Conservation (phyloP, 2,113 vertebrate genomes). For the Siniperca chuatsi region DNA sequence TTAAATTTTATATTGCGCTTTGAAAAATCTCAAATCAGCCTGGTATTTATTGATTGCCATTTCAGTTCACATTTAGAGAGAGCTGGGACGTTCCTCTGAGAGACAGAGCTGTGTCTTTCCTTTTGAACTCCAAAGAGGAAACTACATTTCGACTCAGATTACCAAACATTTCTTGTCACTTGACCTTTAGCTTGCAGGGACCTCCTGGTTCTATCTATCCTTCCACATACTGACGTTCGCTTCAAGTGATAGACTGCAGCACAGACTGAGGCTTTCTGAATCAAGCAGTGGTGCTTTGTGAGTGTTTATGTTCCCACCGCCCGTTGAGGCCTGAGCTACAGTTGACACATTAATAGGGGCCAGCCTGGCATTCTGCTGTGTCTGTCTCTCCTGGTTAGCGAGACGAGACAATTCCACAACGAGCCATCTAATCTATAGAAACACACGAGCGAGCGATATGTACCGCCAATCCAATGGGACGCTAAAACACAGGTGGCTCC, state of each 20-base stretch:
- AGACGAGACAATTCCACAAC: slow-evolving; percentile 39
- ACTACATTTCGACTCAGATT: slow-evolving; percentile 48
- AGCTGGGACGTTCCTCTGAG: slow-evolving; percentile 30
- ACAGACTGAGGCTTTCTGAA: slow-evolving; percentile 44
- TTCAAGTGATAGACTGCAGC: slow-evolving; percentile 53
- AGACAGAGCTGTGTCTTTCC: slow-evolving; percentile 29
- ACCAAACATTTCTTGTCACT: slow-evolving; percentile 68
- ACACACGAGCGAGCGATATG: slow-evolving; percentile 14
- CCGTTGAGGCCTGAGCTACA: slow-evolving; percentile 59
- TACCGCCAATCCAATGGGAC: slow-evolving; percentile 10
- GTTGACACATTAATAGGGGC: slow-evolving; percentile 59
- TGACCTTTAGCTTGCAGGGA: slow-evolving; percentile 72
- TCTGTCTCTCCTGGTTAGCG: slow-evolving; percentile 52
- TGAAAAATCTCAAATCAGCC: slow-evolving; percentile 32
- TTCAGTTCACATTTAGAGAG: slow-evolving; percentile 54
- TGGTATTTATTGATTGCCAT: slow-evolving; percentile 59
- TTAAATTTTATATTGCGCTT: slow-evolving; percentile 7
- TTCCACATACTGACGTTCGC: slow-evolving; percentile 50
- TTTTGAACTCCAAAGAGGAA: slow-evolving; percentile 40
- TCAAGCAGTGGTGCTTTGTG: slow-evolving; percentile 35
- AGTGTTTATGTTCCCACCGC: slow-evolving; percentile 23
- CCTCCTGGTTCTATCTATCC: slow-evolving; percentile 54
- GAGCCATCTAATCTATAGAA: slow-evolving; percentile 47
- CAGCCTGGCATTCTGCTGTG: slow-evolving; percentile 42
- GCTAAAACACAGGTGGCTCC: slow-evolving; percentile 41